Base-by-base conservation (phyloP, 2,113 vertebrate species). In the Centropus bengalensis region DNA sequence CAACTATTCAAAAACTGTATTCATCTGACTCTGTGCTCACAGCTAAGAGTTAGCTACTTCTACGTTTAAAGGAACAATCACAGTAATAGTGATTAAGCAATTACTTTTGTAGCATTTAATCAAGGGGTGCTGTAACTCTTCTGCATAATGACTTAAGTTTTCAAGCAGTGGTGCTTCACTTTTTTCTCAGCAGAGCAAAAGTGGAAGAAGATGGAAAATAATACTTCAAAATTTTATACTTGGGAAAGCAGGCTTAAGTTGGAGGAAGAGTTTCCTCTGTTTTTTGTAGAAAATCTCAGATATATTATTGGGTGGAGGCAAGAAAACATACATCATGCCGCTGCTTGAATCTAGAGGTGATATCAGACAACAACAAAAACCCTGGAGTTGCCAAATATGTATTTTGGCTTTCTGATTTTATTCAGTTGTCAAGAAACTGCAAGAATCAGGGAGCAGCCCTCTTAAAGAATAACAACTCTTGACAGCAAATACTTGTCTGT, bases 401-500 rank as follows among this genome's bases (percentile, higher is more conserved):
- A 79, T 91, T 96, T 93, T 87, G 74, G 84, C 58, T 93, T 91
- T 66, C 79, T 81, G 78, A 82, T 94, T 92, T 94, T 69, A 92
- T 95, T 92, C 89, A 80, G 84, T 88, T 94, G 86, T 94, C 89
- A 95, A 70, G 78, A 85, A 92, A 67, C 36, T 4, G 8, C 4
- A 30, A 92, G 62, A 87, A 92, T 69, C 54, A 13, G 22, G 62
- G 45, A 89, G 42, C 45, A 82, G 49, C 14, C 27, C 44, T 89
- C 74, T 86, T 82, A 84, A 75, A 89, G 62, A 70, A 77, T 91
- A 96, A 94, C 6, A 4, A 66, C 4, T 27, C 66, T 87, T 89
- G 93, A 96, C 93, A 95, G 81, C 24, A 17, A 93, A 85, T 92
- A 82, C 75, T 92, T 92, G 89, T 92, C 86, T 94, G 9, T 89